Conservation (phyloP, 2,113 vertebrate genomes). For the Todiramphus saurophagus region DNA sequence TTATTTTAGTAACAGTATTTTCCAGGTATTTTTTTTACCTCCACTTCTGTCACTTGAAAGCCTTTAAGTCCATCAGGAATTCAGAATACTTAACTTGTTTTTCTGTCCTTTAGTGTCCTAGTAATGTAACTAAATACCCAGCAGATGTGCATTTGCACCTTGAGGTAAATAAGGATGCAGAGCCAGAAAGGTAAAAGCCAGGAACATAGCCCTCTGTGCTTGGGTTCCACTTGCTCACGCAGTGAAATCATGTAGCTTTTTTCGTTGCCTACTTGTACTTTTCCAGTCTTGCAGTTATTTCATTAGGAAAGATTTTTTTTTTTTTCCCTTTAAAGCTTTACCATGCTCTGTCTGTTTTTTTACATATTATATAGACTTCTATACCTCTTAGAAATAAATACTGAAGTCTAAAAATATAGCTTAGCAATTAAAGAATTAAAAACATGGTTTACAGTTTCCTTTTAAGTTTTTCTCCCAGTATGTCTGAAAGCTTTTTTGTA, state of each 20-base stretch:
- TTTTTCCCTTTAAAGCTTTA: not conserved
- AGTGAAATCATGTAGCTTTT: not conserved
- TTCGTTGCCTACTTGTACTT: not conserved
- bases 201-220: not conserved
- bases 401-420: not conserved
- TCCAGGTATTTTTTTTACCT: not conserved
- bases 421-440: slow-evolving; percentile 40
- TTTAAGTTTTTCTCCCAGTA: not conserved
- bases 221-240: not conserved
- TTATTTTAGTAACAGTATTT: not conserved
- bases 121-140: not conserved
- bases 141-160: not conserved
- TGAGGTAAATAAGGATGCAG: not conserved
- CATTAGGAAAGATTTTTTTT: not conserved
- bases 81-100: not conserved
- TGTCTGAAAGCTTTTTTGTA: slow-evolving; percentile 63
- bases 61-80: not conserved
- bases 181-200: not conserved
- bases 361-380: not conserved
- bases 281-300: not conserved
- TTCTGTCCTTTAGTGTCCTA: not conserved
- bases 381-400: not conserved
- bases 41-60: not conserved
- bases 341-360: not conserved
- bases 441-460: slow-evolving; percentile 15